Conservation (phyloP, 2,888 invertebrate genomes). For the Nomada fucata region DNA sequence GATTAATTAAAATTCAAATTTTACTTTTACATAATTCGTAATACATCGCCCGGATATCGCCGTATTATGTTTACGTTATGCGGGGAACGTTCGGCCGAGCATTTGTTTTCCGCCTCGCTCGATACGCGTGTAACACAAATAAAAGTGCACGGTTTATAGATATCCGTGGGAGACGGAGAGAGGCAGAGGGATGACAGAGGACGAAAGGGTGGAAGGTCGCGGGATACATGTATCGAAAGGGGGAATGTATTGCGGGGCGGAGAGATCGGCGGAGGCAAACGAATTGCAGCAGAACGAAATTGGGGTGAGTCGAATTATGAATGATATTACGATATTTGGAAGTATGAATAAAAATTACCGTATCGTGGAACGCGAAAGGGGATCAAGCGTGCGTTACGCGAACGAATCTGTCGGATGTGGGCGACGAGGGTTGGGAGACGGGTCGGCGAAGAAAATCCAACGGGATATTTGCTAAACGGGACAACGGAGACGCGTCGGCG, state of each 20-base stretch:
- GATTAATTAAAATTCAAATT: constrained; percentile 63
- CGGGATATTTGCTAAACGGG: constrained; percentile 80
- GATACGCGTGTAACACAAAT: constrained; percentile 46
- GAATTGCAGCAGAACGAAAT: neutral
- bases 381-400: constrained; percentile 2
- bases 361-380: neutral
- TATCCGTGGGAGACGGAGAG: neutral
- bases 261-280: no score
- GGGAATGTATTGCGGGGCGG: neutral
- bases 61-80: constrained; percentile 59
- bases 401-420: neutral
- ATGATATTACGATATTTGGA: neutral
- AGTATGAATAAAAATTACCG: neutral
- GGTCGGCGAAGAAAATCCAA: constrained; percentile 50
- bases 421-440: constrained; percentile 24
- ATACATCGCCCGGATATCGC: constrained; percentile 50
- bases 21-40: constrained; percentile 61
- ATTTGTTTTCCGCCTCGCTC: constrained; percentile 45
- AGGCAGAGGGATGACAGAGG: neutral
- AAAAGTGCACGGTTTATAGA: constrained; percentile 32
- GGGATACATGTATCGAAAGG: constrained; percentile 1
- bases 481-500: constrained; percentile 78
- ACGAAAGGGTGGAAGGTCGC: neutral
- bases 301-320: neutral
- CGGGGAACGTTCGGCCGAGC: constrained; percentile 35